Conservation (phyloP, 2,797 vertebrate species). For the Discoglossus pictus region DNA sequence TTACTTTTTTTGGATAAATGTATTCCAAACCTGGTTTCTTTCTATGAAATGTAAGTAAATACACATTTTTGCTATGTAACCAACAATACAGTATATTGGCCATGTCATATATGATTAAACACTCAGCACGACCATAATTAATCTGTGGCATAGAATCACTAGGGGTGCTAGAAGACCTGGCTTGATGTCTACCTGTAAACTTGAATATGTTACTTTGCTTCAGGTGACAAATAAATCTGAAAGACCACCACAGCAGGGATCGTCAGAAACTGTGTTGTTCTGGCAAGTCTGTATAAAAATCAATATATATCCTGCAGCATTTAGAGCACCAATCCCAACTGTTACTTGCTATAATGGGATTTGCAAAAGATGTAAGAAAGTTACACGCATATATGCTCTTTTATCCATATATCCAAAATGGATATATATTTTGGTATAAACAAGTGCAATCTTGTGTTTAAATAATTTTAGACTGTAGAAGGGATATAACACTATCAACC, state of each 20-base stretch:
- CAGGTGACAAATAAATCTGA: slow-evolving; percentile 21
- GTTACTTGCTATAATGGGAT: slow-evolving; percentile 35
- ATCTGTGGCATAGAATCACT: not conserved
- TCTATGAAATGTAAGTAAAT: too few relatives aligned
- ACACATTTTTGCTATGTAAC: too few relatives aligned
- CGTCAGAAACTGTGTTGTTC: slow-evolving; percentile 30
- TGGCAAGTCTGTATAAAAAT: slow-evolving; percentile 29
- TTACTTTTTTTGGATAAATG: too few relatives aligned
- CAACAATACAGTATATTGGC: not conserved
- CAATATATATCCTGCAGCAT: slow-evolving; percentile 33
- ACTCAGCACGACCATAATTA: slow-evolving; percentile 8
- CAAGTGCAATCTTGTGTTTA: too few relatives aligned
- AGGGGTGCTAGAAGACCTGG: not conserved
- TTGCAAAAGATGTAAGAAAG: too few relatives aligned
- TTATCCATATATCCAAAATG: too few relatives aligned
- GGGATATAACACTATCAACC: too few relatives aligned
- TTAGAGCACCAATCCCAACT: slow-evolving; percentile 32
- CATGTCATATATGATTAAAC: slow-evolving; percentile 5
- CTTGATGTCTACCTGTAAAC: slow-evolving; percentile 22
- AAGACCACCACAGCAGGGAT: slow-evolving; percentile 28
- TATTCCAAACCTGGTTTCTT: too few relatives aligned
- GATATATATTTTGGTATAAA: too few relatives aligned
- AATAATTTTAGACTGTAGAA: too few relatives aligned
- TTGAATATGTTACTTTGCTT: slow-evolving; percentile 25
- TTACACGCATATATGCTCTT: too few relatives aligned